Evolutionary conservation across 2,113 vertebrate species (phyloP).

Genomic region (Alces alces): DNA sequence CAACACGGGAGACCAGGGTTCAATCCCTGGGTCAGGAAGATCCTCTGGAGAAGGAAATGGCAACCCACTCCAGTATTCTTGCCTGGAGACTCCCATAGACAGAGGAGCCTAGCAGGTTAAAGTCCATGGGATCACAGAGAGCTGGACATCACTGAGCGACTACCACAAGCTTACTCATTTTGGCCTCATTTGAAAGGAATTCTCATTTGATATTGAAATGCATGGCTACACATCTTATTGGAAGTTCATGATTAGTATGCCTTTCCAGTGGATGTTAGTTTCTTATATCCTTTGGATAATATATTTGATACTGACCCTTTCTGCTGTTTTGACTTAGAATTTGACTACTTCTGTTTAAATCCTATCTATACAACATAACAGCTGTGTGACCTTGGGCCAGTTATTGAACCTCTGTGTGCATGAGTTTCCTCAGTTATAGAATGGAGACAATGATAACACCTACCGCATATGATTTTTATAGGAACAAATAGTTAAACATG

Average conservation of each 20-base stretch:
- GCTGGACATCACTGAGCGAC: background rate
- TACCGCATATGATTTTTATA: background rate
- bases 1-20: background rate
- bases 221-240: background rate
- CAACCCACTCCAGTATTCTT: background rate
- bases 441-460: background rate
- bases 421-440: background rate
- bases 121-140: background rate
- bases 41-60: background rate
- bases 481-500: background rate
- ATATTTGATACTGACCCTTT: background rate
- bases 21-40: background rate
- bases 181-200: background rate
- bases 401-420: background rate
- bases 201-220: background rate
- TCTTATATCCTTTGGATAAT: background rate
- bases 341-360: background rate
- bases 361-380: background rate
- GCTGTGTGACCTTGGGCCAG: background rate
- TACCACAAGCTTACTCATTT: background rate
- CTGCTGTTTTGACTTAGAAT: background rate
- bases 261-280: background rate
- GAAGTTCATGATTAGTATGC: background rate
- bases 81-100: background rate
- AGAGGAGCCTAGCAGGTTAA: background rate